Evolutionary conservation across 2,888 invertebrate species (phyloP).

Genomic region (Drosophila merina): DNA sequence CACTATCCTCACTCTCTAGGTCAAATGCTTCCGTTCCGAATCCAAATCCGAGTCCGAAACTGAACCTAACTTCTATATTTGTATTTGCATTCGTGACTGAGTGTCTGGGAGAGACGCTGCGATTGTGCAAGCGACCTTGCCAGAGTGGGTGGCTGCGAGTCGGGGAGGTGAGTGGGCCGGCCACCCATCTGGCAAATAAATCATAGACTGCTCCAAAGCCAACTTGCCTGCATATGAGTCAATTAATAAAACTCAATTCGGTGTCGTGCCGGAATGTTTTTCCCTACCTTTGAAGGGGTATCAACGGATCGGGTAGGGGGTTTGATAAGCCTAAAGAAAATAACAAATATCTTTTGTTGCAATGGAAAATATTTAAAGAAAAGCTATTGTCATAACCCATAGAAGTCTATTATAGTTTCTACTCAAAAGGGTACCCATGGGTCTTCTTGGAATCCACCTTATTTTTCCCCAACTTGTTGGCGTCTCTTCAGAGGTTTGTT

Average conservation of each 20-base stretch:
- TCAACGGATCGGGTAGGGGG: background rate
- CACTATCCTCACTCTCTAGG: background rate
- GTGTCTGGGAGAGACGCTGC: background rate
- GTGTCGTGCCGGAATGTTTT: slow-evolving; percentile 13
- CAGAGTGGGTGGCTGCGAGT: background rate
- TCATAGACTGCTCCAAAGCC: slow-evolving; percentile 4
- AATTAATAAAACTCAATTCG: slow-evolving; percentile 39
- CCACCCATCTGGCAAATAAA: slow-evolving; percentile 22
- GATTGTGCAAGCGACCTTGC: slow-evolving; percentile 34
- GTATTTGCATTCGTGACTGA: slow-evolving; percentile 1
- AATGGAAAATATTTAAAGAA: too few species aligned
- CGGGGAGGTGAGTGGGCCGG: background rate
- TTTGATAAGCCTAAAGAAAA: background rate
- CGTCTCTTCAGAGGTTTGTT: slow-evolving; percentile 2
- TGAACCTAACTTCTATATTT: background rate
- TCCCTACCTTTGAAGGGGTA: background rate
- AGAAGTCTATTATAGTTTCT: background rate
- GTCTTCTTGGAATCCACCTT: background rate
- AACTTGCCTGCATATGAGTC: slow-evolving; percentile 28
- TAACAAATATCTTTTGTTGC: too few species aligned
- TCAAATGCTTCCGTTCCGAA: background rate
- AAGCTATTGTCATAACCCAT: too few species aligned
- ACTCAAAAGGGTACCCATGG: slow-evolving; percentile 1
- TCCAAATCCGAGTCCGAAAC: too few species aligned
- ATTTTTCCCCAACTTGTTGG: background rate